These are phyloP conservation scores for Temnothorax unifasciatus DNA, from an alignment of 2,888 invertebrate species.

Conservation along the genomic window DNA sequence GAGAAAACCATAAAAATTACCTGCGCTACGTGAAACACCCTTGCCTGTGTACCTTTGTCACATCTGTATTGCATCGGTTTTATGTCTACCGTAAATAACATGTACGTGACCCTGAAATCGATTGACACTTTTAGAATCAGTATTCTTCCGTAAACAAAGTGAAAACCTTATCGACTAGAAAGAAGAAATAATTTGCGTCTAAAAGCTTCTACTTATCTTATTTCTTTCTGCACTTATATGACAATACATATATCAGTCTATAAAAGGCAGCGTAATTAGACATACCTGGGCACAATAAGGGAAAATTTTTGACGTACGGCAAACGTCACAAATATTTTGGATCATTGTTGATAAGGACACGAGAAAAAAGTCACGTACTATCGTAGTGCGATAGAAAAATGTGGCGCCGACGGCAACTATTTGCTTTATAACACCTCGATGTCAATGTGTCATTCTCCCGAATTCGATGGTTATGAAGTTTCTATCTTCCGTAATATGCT, in stretches of 20 bases:
- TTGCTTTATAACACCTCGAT: neutral
- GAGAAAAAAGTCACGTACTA: slow-evolving; percentile 61
- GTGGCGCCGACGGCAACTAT: slow-evolving; percentile 47
- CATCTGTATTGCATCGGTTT: neutral
- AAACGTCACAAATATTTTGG: neutral
- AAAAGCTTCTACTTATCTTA: neutral
- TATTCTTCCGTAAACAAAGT: neutral
- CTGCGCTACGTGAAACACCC: neutral
- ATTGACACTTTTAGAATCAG: neutral
- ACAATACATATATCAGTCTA: too few relatives aligned
- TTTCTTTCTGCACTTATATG: neutral
- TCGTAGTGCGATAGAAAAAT: slow-evolving; percentile 66
- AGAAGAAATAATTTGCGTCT: neutral
- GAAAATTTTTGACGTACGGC: neutral
- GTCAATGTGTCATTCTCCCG: slow-evolving; percentile 58
- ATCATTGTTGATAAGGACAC: neutral
- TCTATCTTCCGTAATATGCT: slow-evolving; percentile 55
- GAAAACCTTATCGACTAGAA: neutral
- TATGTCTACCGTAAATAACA: neutral
- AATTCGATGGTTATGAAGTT: neutral
- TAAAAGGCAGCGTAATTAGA: neutral
- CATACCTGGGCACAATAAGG: neutral
- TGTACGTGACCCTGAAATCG: neutral
- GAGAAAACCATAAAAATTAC: neutral
- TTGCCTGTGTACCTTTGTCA: neutral